Evolutionary conservation across 2,888 invertebrate species (phyloP).

Genomic region (Volucella inanis): DNA sequence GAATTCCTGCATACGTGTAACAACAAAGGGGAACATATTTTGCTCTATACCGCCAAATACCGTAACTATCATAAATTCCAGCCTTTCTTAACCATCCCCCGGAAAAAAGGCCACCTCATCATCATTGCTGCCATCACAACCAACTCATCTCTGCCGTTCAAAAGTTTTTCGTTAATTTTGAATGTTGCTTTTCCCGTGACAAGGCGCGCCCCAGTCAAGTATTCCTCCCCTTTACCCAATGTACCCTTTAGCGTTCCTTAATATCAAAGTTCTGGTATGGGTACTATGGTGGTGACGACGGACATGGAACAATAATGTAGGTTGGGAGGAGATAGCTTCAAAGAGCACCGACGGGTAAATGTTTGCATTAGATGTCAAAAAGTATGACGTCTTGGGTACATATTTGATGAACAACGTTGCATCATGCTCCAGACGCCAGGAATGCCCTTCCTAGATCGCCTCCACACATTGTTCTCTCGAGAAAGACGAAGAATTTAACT

Average conservation of each 20-base stretch:
- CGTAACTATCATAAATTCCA: conserved; percentile 63
- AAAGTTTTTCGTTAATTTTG: conserved; percentile 68
- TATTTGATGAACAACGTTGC: conserved; percentile 38
- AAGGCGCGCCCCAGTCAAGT: conserved; percentile 32
- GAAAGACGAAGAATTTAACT: conserved; percentile 4
- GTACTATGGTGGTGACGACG: neutral
- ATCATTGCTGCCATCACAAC: conserved; percentile 39
- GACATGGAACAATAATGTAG: conserved; percentile 34
- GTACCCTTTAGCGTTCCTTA: too few relatives aligned
- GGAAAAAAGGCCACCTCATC: neutral
- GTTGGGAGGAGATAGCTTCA: conserved; percentile 49
- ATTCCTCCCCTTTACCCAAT: neutral
- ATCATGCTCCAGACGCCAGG: neutral
- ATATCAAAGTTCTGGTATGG: too few relatives aligned
- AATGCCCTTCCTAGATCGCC: neutral
- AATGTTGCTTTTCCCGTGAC: conserved; percentile 42
- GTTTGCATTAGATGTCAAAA: conserved; percentile 70
- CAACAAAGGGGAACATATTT: conserved; percentile 67
- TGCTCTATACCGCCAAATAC: conserved; percentile 26
- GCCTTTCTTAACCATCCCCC: neutral
- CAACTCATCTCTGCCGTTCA: conserved; percentile 42
- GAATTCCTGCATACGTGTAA: conserved; percentile 69
- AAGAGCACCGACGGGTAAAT: conserved; percentile 55
- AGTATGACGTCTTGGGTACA: conserved; percentile 65
- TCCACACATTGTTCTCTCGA: conserved; percentile 29